phyloP scores from a whole-genome alignment of 2,888 invertebrate genomes.

The Folsomia candida region DNA sequence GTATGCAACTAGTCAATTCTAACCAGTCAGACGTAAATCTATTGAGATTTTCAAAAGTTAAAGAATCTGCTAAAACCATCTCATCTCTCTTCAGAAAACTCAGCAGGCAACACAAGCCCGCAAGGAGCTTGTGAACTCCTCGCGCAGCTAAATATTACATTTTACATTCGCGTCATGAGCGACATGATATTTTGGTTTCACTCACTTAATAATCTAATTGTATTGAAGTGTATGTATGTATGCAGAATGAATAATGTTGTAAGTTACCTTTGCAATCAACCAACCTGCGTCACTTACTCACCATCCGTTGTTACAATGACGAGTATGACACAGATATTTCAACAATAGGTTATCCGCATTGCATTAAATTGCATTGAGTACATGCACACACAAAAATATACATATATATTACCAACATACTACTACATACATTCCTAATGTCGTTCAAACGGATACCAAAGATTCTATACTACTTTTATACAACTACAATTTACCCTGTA shows the following conservation, averaged over 20 bases:
- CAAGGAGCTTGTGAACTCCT: no score
- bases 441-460: slow-evolving; percentile 37
- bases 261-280: slow-evolving; percentile 5
- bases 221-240: not conserved
- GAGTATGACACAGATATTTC: not conserved
- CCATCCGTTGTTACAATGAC: not conserved
- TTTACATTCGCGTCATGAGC: not conserved
- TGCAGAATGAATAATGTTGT: not conserved
- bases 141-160: no score
- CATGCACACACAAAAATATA: not conserved
- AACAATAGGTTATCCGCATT: not conserved
- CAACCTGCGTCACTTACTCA: slow-evolving; percentile 8
- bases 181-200: not conserved
- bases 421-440: slow-evolving; percentile 28
- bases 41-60: not conserved
- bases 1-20: not conserved
- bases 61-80: no score
- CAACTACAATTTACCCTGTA: slow-evolving; percentile 4
- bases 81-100: no score
- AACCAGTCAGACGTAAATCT: not conserved
- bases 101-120: not conserved
- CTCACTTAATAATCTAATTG: not conserved
- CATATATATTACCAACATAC: not conserved
- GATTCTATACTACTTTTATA: slow-evolving; percentile 24
- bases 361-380: not conserved